phyloP scores from a whole-genome alignment of 2,888 invertebrate genomes.

The Philereme transversata region DNA sequence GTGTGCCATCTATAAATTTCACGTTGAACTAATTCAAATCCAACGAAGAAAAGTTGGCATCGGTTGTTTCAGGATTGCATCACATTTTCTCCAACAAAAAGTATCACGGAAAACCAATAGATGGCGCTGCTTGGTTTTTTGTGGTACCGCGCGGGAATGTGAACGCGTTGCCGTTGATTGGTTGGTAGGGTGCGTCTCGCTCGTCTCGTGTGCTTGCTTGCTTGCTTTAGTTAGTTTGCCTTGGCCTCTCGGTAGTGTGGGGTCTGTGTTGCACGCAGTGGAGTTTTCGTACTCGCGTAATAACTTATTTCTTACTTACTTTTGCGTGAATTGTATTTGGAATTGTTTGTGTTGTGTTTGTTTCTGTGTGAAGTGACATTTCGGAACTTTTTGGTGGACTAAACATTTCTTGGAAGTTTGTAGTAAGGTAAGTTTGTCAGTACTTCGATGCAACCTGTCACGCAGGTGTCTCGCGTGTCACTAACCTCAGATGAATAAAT shows the following conservation, averaged over 20 bases:
- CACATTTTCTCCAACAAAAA: background rate
- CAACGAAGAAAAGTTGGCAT: too few relatives aligned
- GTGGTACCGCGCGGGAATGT: background rate
- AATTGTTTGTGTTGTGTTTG: conserved; percentile 54
- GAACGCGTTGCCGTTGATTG: background rate
- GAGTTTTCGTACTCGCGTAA: conserved; percentile 64
- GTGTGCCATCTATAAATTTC: conserved; percentile 23
- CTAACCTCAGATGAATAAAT: conserved; percentile 68
- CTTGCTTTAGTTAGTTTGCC: conserved; percentile 57
- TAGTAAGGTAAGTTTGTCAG: conserved; percentile 58
- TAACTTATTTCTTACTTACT: conserved; percentile 67
- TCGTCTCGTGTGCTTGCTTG: conserved; percentile 8
- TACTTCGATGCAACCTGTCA: conserved; percentile 76
- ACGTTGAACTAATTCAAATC: conserved; percentile 4
- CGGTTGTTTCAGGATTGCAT: too few relatives aligned
- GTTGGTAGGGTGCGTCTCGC: conserved; percentile 1
- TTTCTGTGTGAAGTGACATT: conserved; percentile 48
- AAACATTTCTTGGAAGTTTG: conserved; percentile 51
- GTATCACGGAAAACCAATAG: conserved; percentile 14
- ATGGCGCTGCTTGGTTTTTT: conserved; percentile 19
- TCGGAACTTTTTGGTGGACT: conserved; percentile 46
- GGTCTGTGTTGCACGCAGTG: conserved; percentile 48
- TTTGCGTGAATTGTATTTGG: conserved; percentile 56
- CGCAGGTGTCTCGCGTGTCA: conserved; percentile 80
- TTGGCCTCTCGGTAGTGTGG: conserved; percentile 55